phyloP scores from a whole-genome alignment of 2,113 vertebrate species.

The Cyprinodon brontotheroides region DNA sequence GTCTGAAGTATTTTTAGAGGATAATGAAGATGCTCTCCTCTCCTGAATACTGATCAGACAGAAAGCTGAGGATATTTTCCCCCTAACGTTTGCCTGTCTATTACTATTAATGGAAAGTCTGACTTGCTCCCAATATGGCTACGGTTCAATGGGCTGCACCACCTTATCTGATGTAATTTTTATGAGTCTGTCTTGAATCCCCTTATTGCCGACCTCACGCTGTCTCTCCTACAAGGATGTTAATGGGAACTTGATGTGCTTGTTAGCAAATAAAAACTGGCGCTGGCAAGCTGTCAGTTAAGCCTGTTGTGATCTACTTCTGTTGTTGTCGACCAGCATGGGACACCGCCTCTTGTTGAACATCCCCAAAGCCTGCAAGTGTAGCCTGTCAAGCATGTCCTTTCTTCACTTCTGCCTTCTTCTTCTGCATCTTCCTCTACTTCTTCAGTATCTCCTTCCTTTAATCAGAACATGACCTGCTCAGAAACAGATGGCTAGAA shows the following conservation, averaged over 20 bases:
- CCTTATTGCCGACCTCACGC: constrained; percentile 29
- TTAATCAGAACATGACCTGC: constrained; percentile 47
- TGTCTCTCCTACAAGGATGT: constrained; percentile 36
- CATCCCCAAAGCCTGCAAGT: constrained; percentile 35
- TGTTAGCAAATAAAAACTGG: constrained; percentile 64
- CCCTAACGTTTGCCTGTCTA: constrained; percentile 38
- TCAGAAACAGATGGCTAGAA: constrained; percentile 67
- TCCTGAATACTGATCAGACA: constrained; percentile 53
- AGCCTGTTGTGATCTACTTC: constrained; percentile 33
- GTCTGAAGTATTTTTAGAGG: constrained; percentile 42
- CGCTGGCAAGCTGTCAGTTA: constrained; percentile 49
- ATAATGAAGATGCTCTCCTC: constrained; percentile 31
- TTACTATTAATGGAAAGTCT: constrained; percentile 53
- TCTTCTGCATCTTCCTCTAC: not conserved
- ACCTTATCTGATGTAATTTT: constrained; percentile 66
- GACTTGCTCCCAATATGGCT: constrained; percentile 53
- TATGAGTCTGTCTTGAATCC: constrained; percentile 55
- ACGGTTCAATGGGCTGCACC: constrained; percentile 48
- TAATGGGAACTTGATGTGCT: constrained; percentile 63
- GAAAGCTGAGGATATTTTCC: constrained; percentile 45
- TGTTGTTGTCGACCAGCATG: constrained; percentile 51
- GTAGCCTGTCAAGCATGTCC: constrained; percentile 37
- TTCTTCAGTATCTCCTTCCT: constrained; percentile 22
- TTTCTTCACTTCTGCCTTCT: constrained; percentile 19
- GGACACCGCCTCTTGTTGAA: constrained; percentile 42